These are phyloP conservation scores for Tinea pellionella DNA, from an alignment of 2,888 invertebrate genomes.

Conservation along the genomic window DNA sequence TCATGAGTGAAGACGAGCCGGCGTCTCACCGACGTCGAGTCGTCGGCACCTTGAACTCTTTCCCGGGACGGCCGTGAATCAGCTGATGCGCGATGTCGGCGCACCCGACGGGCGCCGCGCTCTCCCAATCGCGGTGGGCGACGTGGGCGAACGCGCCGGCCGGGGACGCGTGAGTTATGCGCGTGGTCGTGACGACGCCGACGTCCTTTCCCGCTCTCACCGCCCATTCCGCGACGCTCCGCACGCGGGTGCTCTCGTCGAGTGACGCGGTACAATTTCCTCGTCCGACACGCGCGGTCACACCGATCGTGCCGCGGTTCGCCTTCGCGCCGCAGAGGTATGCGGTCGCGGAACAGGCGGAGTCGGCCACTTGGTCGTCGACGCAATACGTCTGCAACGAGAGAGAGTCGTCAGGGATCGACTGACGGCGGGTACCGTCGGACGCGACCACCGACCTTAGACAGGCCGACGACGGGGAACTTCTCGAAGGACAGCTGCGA, in stretches of 20 bases:
- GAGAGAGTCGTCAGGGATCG: background rate
- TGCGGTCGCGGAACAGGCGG: conserved; percentile 65
- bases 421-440: background rate
- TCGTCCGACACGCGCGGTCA: conserved; percentile 50
- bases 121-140: conserved; percentile 79
- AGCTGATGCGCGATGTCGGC: conserved; percentile 78
- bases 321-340: conserved; percentile 61
- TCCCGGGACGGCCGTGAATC: conserved; percentile 65
- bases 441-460: conserved; percentile 58
- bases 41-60: conserved; percentile 64
- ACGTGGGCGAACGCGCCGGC: conserved; percentile 76
- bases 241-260: conserved; percentile 46
- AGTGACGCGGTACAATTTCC: conserved; percentile 47
- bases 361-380: conserved; percentile 60
- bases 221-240: conserved; percentile 68
- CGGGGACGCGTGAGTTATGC: conserved; percentile 84
- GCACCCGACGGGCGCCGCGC: conserved; percentile 68
- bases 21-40: too few relatives aligned
- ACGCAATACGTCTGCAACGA: conserved; percentile 60
- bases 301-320: conserved; percentile 55
- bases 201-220: conserved; percentile 54
- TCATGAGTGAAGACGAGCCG: too few relatives aligned
- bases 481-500: conserved; percentile 69
- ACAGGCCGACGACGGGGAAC: conserved; percentile 72
- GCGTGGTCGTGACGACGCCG: conserved; percentile 79